Base-by-base conservation (phyloP, 2,888 invertebrate species). In the Nomada goodeniana region DNA sequence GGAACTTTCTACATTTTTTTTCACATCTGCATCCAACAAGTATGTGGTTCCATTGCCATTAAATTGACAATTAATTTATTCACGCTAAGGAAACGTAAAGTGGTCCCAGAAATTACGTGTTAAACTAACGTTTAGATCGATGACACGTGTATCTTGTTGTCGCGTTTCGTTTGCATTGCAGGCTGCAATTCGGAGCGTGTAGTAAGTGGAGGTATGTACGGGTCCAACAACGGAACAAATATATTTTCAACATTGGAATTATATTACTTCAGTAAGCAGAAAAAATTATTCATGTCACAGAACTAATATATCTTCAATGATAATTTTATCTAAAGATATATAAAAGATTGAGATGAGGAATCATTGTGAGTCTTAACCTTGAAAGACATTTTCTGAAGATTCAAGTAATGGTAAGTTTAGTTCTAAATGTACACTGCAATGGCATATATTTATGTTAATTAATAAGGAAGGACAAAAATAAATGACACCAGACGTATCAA, bases 311-410 rank as follows among this genome's bases (percentile, higher is more conserved):
- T 20, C 9, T 0, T 42, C 2, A 26, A 18, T 10, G 57, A 42
- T 36, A 77, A 23, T 52, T 79, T 44, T 59, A 44, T 26, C 7
- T 59, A 7, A 36, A 3, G 3, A 20, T 11, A 50, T 9, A 2
- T 13, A 36, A 23, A 60, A 5, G 23, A 5, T 15, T n/a, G 23
- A 15, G 42, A 20, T 50, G 0, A 5, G 20, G 3, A 47, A 47
- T 63, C 20, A 57, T 26, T 2, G 15, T 18, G 44, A 20, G 52
- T 70, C 23, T 64, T 65, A 80, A 70, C 69, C 79, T 80, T 70
- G 26, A 80, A 36, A 15, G 20, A 70, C 36, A 70, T 65, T 36
- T n/a, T 42, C 10, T 7, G 23, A 29, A 23, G 11, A 42, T 64
- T 61, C 10, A 64, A 5, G 44, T 52, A 44, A 20, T 15, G 20